Evolutionary conservation across 2,797 vertebrate genomes (phyloP), one percentile per base, ranked within the genome.

Genomic region (Lithobates pipiens): DNA sequence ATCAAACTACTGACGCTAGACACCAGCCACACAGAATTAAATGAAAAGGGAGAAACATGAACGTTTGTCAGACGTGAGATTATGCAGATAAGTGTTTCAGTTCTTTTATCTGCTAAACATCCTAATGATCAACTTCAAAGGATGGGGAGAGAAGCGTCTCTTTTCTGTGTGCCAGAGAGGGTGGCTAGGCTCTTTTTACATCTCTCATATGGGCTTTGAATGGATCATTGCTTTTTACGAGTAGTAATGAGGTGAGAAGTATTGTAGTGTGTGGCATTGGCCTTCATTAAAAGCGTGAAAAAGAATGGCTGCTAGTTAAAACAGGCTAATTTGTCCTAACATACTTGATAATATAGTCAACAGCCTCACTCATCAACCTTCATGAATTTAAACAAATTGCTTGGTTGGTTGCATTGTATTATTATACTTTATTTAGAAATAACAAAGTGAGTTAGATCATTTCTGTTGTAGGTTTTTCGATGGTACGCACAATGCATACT

Each of bases 201-300:
- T 91, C 80, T 82, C 92, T 93, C 92, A 92, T 93, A 90, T 89
- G 93, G 93, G 88, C 90, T 94, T 95, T 93, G 93, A 95, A 95
- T 93, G 95, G 93, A 93, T 95, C 95, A 92, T 94, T 96, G 94
- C 92, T 92, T 96, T 96, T 96, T 95, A 95, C 95, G 95, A 93
- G 93, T 90, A 92, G 93, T 96, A 96, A 96, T 95, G 95, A 96
- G 95, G 95, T 96, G 96, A 96, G 94, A 96, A 96, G 94, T 95
- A 94, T 95, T 96, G 94, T 93, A 91, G 93, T 95, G 94, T 95
- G 95, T 95, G 94, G 95, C 92, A 93, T 90, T 92, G 91, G 88
- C 93, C 93, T 95, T 96, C 95, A 96, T 96, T 94, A 92, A 93
- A 94, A 93, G 94, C 91, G 93, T 93, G 93, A 95, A 96, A 91